Evolutionary conservation across 1,140 invertebrate genomes (phyloP), one percentile per base, ranked within the genome.

Genomic region (Meteorus sp.): DNA sequence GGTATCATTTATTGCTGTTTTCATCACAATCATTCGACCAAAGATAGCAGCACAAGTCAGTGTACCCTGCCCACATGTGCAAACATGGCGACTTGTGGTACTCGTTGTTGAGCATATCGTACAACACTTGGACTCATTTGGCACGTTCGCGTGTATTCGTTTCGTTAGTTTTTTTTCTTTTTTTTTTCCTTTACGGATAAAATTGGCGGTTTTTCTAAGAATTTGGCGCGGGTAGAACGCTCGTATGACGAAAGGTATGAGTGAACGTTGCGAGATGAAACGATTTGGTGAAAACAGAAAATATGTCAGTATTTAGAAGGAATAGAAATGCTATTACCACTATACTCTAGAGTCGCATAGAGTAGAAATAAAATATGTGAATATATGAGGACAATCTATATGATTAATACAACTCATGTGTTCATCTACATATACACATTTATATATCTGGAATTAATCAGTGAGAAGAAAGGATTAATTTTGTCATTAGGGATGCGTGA

Each of bases 21-120:
- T 23, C 20, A 20, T 22, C 2, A 37, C 25, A 27, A 9, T 8
- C 11, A 29, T 25, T 41, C 11, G 23, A 56, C 56, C 11, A 62
- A 63, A 74, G 72, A 72, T 72, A 50, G 70, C 69, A 55, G 51
- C 67, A 65, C 63, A 0, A 22, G 17, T 25, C 20, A 53, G 22
- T 51, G 58, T 56, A 37, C 63, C 63, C 71, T 66, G 68, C 71
- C 71, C 72, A 73, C 70, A 73, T 71, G 69, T 72, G 62, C 70
- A 73, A 74, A 74, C 65, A 74, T 73, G 72, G 72, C 72, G 61
- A 60, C 66, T 59, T 45, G 56, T 59, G 61, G 70, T 56, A 23
- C 44, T 54, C 60, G 11, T 51, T 50, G 50, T 52, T 11, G 31
- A 61, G 31, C 37, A 53, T 58, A 48, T 54, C 33, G 25, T 35